Evolutionary conservation across 2,113 vertebrate species (phyloP).

Genomic region (Anguilla rostrata): DNA sequence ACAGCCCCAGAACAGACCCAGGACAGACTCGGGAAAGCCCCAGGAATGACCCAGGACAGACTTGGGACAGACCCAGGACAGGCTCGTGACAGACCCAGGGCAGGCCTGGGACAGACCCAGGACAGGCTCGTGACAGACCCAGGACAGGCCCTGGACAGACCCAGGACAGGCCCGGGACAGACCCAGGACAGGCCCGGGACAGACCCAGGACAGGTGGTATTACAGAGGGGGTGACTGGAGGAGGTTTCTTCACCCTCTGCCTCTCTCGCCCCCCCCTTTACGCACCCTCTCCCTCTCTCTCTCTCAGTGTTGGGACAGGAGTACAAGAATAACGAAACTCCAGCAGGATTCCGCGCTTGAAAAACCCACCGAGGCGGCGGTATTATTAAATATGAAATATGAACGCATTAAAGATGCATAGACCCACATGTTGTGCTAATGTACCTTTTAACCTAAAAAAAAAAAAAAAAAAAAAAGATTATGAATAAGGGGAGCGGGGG

Average conservation of each 20-base stretch:
- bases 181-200: too few species aligned
- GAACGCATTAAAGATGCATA: conserved; percentile 58
- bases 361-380: conserved; percentile 47
- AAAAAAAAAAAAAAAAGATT: conserved; percentile 12
- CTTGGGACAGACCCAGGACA: too few species aligned
- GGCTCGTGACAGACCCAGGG: too few species aligned
- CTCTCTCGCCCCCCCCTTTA: neutral
- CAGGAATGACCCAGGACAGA: too few species aligned
- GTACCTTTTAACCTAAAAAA: conserved; percentile 49
- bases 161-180: too few species aligned
- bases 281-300: neutral
- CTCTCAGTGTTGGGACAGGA: neutral
- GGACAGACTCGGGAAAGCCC: too few species aligned
- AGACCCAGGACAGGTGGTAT: neutral
- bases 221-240: neutral
- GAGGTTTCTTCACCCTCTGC: neutral
- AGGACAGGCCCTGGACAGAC: too few species aligned
- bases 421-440: conserved; percentile 48
- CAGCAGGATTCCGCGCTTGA: conserved; percentile 46
- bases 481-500: neutral
- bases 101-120: too few species aligned
- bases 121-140: too few species aligned
- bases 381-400: conserved; percentile 56
- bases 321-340: conserved; percentile 40
- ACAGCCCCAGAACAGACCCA: too few species aligned